A percentile compares a stretch with the other conserved stretches of the same genome.
Conservation (phyloP, 1,140 invertebrate species). For the Dreissena rostriformis region DNA sequence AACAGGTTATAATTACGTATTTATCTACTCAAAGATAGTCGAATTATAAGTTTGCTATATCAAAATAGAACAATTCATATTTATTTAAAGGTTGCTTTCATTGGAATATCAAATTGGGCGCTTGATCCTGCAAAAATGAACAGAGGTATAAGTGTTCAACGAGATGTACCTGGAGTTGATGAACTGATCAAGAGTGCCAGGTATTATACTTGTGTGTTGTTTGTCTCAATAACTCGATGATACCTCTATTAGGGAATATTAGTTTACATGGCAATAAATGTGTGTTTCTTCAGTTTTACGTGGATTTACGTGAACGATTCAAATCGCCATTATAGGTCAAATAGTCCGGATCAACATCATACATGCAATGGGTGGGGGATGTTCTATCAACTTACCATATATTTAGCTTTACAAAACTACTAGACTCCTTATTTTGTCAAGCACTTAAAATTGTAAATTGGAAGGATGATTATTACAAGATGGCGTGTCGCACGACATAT, state of each 20-base stretch:
- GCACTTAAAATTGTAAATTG: no score
- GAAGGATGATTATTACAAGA: no score
- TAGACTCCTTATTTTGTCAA: no score
- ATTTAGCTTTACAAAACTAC: no score
- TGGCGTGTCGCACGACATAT: no score
- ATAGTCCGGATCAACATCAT: background rate
- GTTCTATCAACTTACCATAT: background rate
- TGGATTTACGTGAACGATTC: background rate
- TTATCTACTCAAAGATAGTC: no score
- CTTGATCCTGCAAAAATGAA: constrained; percentile 76
- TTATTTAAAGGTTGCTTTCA: constrained; percentile 72
- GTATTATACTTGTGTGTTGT: constrained; percentile 43
- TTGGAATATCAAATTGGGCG: constrained; percentile 80
- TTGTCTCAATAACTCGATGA: background rate
- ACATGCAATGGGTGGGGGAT: background rate
- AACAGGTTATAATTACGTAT: constrained; percentile 52
- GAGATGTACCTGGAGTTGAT: constrained; percentile 27
- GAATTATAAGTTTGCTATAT: no score
- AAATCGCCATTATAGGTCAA: background rate
- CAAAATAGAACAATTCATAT: no score
- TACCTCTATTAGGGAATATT: background rate
- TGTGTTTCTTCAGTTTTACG: background rate
- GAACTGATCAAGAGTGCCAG: constrained; percentile 72
- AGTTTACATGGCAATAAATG: background rate
- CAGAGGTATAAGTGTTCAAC: constrained; percentile 17